Base-by-base conservation (phyloP, 2,113 vertebrate species). In the Pao palembangensis region DNA sequence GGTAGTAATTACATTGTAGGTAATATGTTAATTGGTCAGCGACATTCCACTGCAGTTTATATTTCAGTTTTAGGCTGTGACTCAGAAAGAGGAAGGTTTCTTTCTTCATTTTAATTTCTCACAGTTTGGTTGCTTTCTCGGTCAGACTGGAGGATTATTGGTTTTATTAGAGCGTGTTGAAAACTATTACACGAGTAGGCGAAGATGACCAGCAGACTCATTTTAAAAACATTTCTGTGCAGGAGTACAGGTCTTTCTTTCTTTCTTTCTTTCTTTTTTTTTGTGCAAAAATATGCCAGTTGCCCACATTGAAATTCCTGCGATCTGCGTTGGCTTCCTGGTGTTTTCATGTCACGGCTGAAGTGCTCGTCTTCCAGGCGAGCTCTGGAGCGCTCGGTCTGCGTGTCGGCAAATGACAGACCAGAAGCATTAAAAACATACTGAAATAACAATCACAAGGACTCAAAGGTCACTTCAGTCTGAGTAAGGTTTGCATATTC, bases 1-100 rank as follows among this genome's bases (percentile, higher is more conserved):
- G 55, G 48, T 74, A 63, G 63, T 63, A 63, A 74, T 74, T 64
- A 74, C 59, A 53, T 53, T 49, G 58, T 63, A 53, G 55, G 48
- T 74, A 63, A 67, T 63, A 63, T 21, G 71, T 60, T 56, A 50
- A 74, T 61, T 59, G 64, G 50, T 58, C 64, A 20, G 23, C 61
- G 13, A 1, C 67, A 52, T 78, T 63, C 55, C 56, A 52, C 28
- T 6, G 25, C 49, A 55, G 67, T 10, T 6, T 11, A 18, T 52
- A 52, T 41, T 67, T 31, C 57, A 55, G 70, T 58, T 31, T 14
- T 20, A 53, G 46, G 51, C 16, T 21, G 5, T 42, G 60, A 61
- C 48, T 71, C 8, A 57, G 19, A n/a, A 50, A 42, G 8, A 17
- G 5, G 8, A 20, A 18, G 17, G 18, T 61, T 65, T 50, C 10